Base-by-base conservation (phyloP, 2,888 invertebrate species). In the Drosophila anomelani region DNA sequence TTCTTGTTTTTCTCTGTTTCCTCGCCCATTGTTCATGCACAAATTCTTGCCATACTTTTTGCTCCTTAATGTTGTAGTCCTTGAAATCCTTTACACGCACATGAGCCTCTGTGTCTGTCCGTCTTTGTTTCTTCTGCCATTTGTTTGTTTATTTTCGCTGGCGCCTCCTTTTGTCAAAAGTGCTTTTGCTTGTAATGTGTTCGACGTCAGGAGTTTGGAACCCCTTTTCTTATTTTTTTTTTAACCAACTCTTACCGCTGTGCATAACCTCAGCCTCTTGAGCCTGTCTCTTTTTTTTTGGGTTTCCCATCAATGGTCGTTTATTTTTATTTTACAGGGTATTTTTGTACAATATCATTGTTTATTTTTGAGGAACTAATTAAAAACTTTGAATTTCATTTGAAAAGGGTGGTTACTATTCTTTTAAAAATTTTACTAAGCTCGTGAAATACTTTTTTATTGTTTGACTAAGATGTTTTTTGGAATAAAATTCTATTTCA, bases 121-220 rank as follows among this genome's bases (percentile, higher is more conserved):
- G 81, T 70, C 75, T 81, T 82, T 87, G 83, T 83, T 85, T 84
- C 82, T 75, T 76, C 75, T 85, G 73, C 72, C 79, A 84, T 83
- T 89, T 89, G 85, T 87, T 85, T 88, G 88, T 88, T 85, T 85
- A 81, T 88, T 88, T 85, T 63, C 77, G 85, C 76, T 88, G 88
- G 88, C 90, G 90, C 87, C 87, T 88, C 70, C 81, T 88, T 88
- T 89, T 81, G 89, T 88, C 75, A 81, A 84, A 88, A 87, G 90
- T 85, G 85, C 85, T 87, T 90, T 87, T 86, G 81, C 89, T 77
- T 86, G 89, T 86, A 86, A 86, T 89, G 89, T 85, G 84, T 80
- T 88, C 88, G 84, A 88, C 87, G 77, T 84, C 87, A 75, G 75
- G 72, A 66, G 70, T 69, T 61, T 61, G 57, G 47, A 70, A 41